Conservation (phyloP, 2,888 invertebrate genomes). For the Rhaphigaster nebulosa region DNA sequence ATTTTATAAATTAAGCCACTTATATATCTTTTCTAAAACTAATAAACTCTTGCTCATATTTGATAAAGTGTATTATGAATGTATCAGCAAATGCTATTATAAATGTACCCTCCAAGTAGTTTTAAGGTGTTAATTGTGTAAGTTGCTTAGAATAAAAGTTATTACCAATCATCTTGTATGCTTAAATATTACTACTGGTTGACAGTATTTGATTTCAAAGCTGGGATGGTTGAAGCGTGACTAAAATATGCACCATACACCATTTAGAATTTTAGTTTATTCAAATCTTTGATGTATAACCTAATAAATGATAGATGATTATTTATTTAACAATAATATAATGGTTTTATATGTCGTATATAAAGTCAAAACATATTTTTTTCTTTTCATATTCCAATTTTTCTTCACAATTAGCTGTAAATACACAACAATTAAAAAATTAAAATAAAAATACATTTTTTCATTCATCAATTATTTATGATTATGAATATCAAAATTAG, state of each 20-base stretch:
- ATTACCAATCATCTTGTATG: neutral
- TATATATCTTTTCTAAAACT: constrained; percentile 20
- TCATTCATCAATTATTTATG: neutral
- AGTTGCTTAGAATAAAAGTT: constrained; percentile 10
- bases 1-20: neutral
- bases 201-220: neutral
- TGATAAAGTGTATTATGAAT: neutral
- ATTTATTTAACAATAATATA: neutral
- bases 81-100: constrained; percentile 23
- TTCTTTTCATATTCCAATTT: neutral
- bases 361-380: neutral
- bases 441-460: neutral
- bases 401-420: neutral
- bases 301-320: neutral
- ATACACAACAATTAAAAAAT: neutral
- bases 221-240: neutral
- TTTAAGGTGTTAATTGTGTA: constrained; percentile 9
- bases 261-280: neutral
- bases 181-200: neutral
- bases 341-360: neutral
- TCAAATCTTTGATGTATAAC: neutral
- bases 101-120: constrained; percentile 39
- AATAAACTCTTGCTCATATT: constrained; percentile 19
- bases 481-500: neutral
- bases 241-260: neutral